These are phyloP conservation scores for Mimachlamys varia DNA, from an alignment of 2,888 invertebrate genomes.

Conservation along the genomic window DNA sequence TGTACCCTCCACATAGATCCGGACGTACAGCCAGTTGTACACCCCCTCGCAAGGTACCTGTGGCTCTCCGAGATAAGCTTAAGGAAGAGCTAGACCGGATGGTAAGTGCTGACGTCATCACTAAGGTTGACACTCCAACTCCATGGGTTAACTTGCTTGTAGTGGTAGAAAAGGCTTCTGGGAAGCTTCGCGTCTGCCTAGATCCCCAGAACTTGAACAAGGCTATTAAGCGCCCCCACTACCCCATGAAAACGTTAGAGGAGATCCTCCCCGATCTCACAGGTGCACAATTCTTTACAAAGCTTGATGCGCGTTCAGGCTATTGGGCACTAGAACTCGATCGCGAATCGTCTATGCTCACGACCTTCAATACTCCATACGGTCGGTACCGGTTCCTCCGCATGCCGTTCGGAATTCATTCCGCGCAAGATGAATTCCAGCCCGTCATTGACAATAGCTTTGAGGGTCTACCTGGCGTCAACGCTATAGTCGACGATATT, in stretches of 20 bases:
- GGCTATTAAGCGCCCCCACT: slow-evolving; percentile 56
- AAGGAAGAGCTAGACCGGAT: slow-evolving; percentile 43
- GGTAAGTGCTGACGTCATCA: not conserved
- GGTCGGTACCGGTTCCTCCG: slow-evolving; percentile 50
- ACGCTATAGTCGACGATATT: slow-evolving; percentile 53
- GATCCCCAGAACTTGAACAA: slow-evolving; percentile 57
- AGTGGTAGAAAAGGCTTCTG: slow-evolving; percentile 42
- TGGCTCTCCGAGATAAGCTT: slow-evolving; percentile 37
- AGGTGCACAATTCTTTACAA: slow-evolving; percentile 55
- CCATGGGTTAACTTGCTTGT: slow-evolving; percentile 43
- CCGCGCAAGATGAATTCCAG: slow-evolving; percentile 56
- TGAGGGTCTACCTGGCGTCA: slow-evolving; percentile 51
- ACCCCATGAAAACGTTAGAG: slow-evolving; percentile 55
- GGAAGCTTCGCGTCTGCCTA: slow-evolving; percentile 55
- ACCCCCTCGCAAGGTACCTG: slow-evolving; percentile 37
- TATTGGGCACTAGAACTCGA: slow-evolving; percentile 59
- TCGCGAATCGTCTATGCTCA: slow-evolving; percentile 45
- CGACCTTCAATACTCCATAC: slow-evolving; percentile 52
- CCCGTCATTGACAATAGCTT: slow-evolving; percentile 51
- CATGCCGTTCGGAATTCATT: slow-evolving; percentile 58
- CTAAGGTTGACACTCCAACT: not conserved
- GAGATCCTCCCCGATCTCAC: slow-evolving; percentile 55
- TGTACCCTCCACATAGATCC: slow-evolving; percentile 40
- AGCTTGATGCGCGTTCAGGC: slow-evolving; percentile 56
- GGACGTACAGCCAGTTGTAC: slow-evolving; percentile 18